Evolutionary conservation across 2,113 vertebrate genomes (phyloP).

Genomic region (Bothrops jararaca): DNA sequence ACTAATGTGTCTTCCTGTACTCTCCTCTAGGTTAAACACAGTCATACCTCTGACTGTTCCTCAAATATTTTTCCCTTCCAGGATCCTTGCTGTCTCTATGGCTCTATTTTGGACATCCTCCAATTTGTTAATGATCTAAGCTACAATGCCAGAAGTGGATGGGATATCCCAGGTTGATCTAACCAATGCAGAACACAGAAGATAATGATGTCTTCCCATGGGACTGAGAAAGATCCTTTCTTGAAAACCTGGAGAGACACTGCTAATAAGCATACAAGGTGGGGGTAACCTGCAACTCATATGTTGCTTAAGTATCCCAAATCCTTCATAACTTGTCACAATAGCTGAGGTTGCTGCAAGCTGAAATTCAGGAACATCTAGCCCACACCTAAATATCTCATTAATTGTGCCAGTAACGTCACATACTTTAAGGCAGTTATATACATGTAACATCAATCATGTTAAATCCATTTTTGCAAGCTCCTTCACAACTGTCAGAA

Average conservation of each 20-base stretch:
- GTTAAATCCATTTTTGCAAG: not conserved
- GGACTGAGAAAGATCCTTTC: not conserved
- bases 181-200: not conserved
- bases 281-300: not conserved
- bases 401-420: not conserved
- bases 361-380: not conserved
- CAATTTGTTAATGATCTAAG: not conserved
- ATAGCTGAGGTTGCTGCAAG: not conserved
- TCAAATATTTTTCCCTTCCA: not conserved
- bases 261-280: not conserved
- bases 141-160: not conserved
- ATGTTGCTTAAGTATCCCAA: not conserved
- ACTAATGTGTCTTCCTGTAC: not conserved
- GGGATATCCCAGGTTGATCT: not conserved
- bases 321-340: not conserved
- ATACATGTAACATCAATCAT: not conserved
- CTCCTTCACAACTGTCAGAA: not conserved
- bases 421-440: not conserved
- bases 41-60: not conserved
- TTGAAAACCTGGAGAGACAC: not conserved
- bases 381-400: not conserved
- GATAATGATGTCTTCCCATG: not conserved
- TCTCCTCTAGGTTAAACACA: not conserved
- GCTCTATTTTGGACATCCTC: not conserved
- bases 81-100: not conserved